Base-by-base conservation (phyloP, 53 echinoderm and acorn worm species). In the Holothuria scabra region DNA sequence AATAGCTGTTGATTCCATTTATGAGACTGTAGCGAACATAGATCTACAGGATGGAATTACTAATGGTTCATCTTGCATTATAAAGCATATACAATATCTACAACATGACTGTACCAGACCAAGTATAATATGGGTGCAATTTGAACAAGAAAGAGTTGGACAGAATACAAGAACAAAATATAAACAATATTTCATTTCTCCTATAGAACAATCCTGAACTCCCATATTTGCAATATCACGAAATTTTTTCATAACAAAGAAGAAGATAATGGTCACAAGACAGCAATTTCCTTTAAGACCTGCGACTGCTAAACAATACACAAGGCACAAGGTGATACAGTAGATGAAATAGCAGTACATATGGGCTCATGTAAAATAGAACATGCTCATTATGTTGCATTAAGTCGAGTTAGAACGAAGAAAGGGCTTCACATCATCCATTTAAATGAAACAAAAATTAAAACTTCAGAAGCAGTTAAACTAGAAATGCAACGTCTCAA, bases 241-340 rank as follows among this genome's bases (percentile, higher is more conserved):
- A 52, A 67, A 59, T 58, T 87, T 87, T 44, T 59, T 60, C 1
- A 31, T 31, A 56, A 46, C 38, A 69, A n/a, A 32, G n/a, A 44
- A n/a, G n/a, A n/a, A 74, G 22, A 60, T 79, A 46, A 23, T 49
- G 18, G 67, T 82, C 2, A 32, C 61, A 11, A 82, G 90, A 63
- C 80, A 46, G 38, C 90, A 90, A 64, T 90, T 86, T 79, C 90
- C 86, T 31, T 30, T 90, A 1, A 38, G 83, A 56, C 86, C 86
- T 67, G 59, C 90, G 28, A 31, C 76, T n/a, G 86, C 86, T 18
- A 81, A 65, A 90, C 85, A 32, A 76, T 85, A 29, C 90, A 90
- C 56, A 90, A 90, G 37, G 74, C 82, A 67, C 90, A 90, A 68
- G 90, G 90, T 23, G 81, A 86, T 25, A 82, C 86, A 52, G 30